Conservation (phyloP, 2,797 vertebrate genomes). For the Agapornis canus region DNA sequence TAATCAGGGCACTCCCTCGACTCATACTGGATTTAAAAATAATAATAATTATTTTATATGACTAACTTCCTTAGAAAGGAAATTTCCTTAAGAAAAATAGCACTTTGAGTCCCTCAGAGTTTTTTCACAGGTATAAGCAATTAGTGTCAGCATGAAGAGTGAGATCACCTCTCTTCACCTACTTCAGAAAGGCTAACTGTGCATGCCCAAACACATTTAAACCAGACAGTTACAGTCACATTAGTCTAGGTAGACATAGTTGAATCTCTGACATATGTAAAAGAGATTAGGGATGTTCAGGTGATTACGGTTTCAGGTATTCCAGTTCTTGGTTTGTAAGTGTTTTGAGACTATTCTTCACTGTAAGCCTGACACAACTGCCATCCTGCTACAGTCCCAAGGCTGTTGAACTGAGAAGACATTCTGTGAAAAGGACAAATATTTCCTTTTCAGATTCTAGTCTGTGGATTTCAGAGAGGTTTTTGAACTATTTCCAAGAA, state of each 20-base stretch:
- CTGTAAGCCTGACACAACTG: neutral
- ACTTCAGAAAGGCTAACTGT: neutral
- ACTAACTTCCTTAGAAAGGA: constrained; percentile 73
- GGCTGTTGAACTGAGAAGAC: neutral
- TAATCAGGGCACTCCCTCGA: constrained; percentile 70
- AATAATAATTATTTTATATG: constrained; percentile 42
- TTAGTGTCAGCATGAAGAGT: neutral
- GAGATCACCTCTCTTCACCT: neutral
- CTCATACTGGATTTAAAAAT: constrained; percentile 62
- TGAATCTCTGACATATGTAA: neutral
- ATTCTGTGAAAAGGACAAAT: neutral
- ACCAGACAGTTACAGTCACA: neutral
- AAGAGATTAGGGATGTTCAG: neutral
- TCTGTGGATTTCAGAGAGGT: neutral
- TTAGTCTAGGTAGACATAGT: neutral
- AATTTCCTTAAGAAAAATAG: constrained; percentile 59
- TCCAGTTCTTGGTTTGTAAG: neutral
- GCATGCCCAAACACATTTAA: neutral
- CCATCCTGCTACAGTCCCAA: neutral
- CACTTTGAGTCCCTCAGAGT: neutral
- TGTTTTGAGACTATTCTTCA: neutral
- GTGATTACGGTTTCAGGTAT: neutral
- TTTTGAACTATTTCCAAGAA: neutral
- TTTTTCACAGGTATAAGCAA: neutral
- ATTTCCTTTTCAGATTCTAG: neutral